Base-by-base conservation (phyloP, 2,113 vertebrate species). In the Catharus fuscescens region DNA sequence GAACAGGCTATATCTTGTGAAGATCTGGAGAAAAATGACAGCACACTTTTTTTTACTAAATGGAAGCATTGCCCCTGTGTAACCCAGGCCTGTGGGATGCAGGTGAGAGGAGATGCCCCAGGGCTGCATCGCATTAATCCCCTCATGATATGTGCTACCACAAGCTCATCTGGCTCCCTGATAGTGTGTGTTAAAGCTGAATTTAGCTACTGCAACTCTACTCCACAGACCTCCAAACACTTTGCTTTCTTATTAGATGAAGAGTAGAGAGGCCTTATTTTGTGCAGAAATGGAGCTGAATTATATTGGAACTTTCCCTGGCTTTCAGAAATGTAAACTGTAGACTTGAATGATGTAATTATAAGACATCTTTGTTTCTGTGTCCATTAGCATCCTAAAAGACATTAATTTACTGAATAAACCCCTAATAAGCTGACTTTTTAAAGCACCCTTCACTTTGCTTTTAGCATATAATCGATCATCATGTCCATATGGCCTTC, bases 401-500 rank as follows among this genome's bases (percentile, higher is more conserved):
- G 34, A 83, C 61, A 74, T 86, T 48, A 42, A 81, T 86, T 92
- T 74, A 79, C 77, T 64, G 40, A 64, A 67, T 29, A 74, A 80
- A 67, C 12, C 0, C 9, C 57, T 73, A 32, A 86, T 60, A 74
- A 5, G 15, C 53, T 67, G 76, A 36, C 40, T 80, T 93, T 71
- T 66, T 61, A 83, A 94, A 92, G 78, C 44, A 66, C 17, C 47
- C 44, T 92, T 86, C 89, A 19, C 48, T 91, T 86, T 66, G 73
- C 60, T 92, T 92, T 88, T 47, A 80, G 71, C 42, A 3, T 74
- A 17, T 36, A 67, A 81, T 87, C 0, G 4, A 71, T 93, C 86
- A 71, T 44, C 31, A 4, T 45, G 61, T 65, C 74, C 48, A 10
- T 29, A n/a, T 0, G 0, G 32, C 31, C 59, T 76, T 47, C 1